These are phyloP conservation scores for Paralichthys olivaceus DNA, from an alignment of 2,113 vertebrate species.

Conservation along the genomic window DNA sequence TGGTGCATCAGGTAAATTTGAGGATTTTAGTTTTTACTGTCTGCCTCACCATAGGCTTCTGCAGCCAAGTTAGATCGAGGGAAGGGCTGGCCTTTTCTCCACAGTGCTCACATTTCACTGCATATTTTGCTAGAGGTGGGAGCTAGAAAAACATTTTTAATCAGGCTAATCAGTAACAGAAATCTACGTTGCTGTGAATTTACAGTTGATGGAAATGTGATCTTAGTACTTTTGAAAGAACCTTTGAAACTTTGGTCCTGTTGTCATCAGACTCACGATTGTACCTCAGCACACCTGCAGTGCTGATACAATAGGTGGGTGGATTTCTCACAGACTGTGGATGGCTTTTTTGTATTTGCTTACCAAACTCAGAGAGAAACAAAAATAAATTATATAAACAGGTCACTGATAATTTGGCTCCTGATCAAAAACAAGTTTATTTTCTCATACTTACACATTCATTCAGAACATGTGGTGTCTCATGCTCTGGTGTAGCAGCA, in stretches of 20 bases:
- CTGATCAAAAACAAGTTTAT: not conserved
- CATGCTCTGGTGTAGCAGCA: not conserved
- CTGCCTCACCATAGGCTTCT: conserved; percentile 55
- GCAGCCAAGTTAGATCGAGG: conserved; percentile 37
- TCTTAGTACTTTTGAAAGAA: conserved; percentile 36
- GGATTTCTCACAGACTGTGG: conserved; percentile 8
- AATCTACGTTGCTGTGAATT: not conserved
- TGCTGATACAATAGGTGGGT: conserved; percentile 27
- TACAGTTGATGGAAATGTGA: not conserved
- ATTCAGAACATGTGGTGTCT: conserved; percentile 4
- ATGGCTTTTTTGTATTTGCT: conserved; percentile 19
- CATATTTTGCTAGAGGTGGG: conserved; percentile 6
- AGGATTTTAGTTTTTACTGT: not conserved
- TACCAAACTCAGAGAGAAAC: conserved; percentile 12
- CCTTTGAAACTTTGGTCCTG: conserved; percentile 13
- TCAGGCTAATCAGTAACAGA: not conserved
- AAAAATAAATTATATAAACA: not conserved
- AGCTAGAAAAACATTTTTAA: conserved; percentile 29
- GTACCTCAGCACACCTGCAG: conserved; percentile 67
- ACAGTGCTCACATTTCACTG: conserved; percentile 72
- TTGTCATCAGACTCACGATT: conserved; percentile 58
- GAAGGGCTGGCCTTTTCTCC: conserved; percentile 50
- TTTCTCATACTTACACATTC: conserved; percentile 12
- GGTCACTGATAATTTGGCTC: not conserved
- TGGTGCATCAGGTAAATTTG: not conserved